A percentile compares a stretch with the other conserved stretches of the same genome.
These are phyloP conservation scores for Macquaria australasica DNA, from an alignment of 2,113 vertebrate genomes.

Conservation along the genomic window DNA sequence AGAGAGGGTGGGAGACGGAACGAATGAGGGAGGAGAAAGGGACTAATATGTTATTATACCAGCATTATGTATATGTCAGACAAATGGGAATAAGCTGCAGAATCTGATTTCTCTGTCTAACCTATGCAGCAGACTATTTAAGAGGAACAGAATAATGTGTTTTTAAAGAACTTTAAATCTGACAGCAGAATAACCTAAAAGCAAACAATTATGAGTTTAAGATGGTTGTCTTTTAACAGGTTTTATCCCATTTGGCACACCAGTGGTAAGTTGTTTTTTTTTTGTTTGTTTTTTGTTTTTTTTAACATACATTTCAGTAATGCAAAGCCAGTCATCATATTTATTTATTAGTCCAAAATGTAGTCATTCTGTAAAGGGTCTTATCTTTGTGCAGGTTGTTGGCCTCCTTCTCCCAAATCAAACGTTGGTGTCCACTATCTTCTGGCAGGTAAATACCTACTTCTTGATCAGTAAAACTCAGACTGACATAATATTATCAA, in stretches of 20 bases:
- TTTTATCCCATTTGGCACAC: conserved; percentile 95
- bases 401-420: conserved; percentile 96
- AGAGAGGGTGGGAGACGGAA: background rate
- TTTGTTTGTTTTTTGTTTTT: background rate
- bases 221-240: conserved; percentile 79
- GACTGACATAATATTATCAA: background rate
- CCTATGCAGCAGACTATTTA: background rate
- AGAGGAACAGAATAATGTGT: too few relatives aligned
- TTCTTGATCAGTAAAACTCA: background rate
- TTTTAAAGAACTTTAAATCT: background rate
- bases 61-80: background rate
- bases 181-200: background rate
- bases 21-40: conserved; percentile 22
- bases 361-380: background rate
- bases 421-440: conserved; percentile 91
- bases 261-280: conserved; percentile 88
- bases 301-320: background rate
- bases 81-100: background rate
- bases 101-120: background rate
- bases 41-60: conserved; percentile 10
- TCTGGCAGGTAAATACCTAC: conserved; percentile 90
- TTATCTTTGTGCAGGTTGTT: conserved; percentile 86
- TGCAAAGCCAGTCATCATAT: accelerated
- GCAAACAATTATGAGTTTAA: background rate
- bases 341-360: background rate